These are phyloP conservation scores for Momotus momota DNA, from an alignment of 2,797 vertebrate genomes.

Conservation along the genomic window DNA sequence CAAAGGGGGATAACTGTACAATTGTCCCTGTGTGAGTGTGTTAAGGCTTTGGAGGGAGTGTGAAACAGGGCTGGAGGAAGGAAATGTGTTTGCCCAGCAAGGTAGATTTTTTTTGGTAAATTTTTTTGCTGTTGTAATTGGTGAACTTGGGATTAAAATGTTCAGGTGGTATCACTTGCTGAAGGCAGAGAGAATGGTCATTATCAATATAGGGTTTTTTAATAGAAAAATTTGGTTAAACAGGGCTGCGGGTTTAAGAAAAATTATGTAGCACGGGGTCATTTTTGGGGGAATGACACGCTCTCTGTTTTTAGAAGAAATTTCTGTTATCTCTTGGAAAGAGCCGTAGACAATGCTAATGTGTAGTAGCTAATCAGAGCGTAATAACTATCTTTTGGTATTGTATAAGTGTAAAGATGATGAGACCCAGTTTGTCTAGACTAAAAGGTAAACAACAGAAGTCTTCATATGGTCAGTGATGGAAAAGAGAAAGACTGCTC, in stretches of 20 bases:
- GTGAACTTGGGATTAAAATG: background rate
- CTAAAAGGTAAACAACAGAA: background rate
- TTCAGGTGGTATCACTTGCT: background rate
- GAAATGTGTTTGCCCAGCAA: background rate
- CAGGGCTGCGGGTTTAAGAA: background rate
- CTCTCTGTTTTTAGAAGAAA: background rate
- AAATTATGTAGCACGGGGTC: background rate
- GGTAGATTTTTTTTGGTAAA: background rate
- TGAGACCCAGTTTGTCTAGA: background rate
- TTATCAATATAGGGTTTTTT: background rate
- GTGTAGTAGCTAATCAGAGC: background rate
- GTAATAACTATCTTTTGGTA: background rate
- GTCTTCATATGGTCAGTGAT: fast-evolving
- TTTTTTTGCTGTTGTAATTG: background rate
- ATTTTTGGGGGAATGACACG: background rate
- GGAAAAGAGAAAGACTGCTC: background rate
- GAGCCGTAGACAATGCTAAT: background rate
- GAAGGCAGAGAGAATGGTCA: background rate
- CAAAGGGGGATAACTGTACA: background rate
- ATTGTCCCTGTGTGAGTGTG: background rate
- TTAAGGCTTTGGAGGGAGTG: background rate
- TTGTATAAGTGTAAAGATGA: fast-evolving
- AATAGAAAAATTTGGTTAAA: background rate
- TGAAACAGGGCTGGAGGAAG: background rate
- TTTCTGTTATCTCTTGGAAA: background rate